Conservation (phyloP, 2,113 vertebrate species). For the Rhinoptilus africanus region DNA sequence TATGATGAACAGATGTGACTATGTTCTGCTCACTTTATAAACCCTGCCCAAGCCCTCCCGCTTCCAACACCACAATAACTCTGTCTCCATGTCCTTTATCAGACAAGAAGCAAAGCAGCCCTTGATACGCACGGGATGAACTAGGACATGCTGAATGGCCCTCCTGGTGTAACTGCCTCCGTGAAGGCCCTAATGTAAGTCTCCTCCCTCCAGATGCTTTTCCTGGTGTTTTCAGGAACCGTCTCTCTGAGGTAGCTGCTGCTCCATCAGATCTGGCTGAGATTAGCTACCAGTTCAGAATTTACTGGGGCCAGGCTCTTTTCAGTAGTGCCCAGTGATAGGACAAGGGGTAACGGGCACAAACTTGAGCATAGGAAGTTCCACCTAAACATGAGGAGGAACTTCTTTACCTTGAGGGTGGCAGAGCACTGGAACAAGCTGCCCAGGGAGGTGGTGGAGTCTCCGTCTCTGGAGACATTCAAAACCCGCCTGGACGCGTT, state of each 20-base stretch:
- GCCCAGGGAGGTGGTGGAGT: no score
- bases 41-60: neutral
- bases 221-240: neutral
- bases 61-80: neutral
- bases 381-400: no score
- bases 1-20: neutral
- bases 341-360: no score
- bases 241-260: neutral
- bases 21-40: neutral
- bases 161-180: neutral
- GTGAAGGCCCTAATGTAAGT: neutral
- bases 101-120: neutral
- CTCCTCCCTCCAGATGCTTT: neutral
- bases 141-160: neutral
- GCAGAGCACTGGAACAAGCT: no score
- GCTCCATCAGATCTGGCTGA: neutral
- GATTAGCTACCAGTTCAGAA: neutral
- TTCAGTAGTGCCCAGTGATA: no score
- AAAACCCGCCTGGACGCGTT: no score
- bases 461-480: no score
- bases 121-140: neutral
- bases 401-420: no score
- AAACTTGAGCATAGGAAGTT: no score
- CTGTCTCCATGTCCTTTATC: neutral
- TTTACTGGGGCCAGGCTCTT: rapidly evolving